Percentiles rank a stretch among this genome's conserved stretches.
Evolutionary conservation across 2,113 vertebrate genomes (phyloP).

Genomic region (Megaceryle torquata): DNA sequence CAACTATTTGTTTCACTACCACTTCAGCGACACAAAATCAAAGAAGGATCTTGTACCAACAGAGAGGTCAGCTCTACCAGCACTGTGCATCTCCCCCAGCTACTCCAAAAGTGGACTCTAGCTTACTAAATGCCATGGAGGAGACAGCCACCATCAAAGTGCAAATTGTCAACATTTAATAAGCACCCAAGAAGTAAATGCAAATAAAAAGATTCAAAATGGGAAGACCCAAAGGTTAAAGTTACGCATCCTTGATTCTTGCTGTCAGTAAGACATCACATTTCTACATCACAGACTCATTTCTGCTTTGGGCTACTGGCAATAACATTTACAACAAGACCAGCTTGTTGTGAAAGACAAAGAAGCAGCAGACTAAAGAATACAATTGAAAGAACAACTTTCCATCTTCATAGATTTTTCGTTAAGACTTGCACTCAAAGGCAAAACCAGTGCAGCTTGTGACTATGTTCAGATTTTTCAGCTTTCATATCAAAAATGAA

Average conservation of each 20-base stretch:
- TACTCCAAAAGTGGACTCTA: not conserved
- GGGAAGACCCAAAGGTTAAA: not conserved
- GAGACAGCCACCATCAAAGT: not conserved
- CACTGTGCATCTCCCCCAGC: not conserved
- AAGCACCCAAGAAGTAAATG: not conserved
- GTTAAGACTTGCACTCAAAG: not conserved
- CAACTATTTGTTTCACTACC: rapidly evolving
- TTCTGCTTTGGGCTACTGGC: not conserved
- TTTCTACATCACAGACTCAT: not conserved
- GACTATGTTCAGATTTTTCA: not conserved
- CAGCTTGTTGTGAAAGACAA: not conserved
- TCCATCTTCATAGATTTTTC: not conserved
- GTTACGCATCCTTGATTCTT: not conserved
- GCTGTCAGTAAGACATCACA: not conserved
- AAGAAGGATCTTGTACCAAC: rapidly evolving
- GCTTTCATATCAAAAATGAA: not conserved
- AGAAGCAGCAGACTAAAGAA: not conserved
- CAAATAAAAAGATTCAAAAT: not conserved
- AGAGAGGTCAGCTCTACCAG: not conserved
- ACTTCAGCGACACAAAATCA: not conserved
- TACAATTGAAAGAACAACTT: not conserved
- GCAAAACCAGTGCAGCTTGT: not conserved
- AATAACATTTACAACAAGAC: not conserved
- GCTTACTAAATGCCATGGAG: not conserved
- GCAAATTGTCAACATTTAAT: not conserved